Percentiles rank a stretch among this genome's conserved stretches.
Evolutionary conservation across 2,797 vertebrate genomes (phyloP).

Genomic region (Phyllotis vaccarum): DNA sequence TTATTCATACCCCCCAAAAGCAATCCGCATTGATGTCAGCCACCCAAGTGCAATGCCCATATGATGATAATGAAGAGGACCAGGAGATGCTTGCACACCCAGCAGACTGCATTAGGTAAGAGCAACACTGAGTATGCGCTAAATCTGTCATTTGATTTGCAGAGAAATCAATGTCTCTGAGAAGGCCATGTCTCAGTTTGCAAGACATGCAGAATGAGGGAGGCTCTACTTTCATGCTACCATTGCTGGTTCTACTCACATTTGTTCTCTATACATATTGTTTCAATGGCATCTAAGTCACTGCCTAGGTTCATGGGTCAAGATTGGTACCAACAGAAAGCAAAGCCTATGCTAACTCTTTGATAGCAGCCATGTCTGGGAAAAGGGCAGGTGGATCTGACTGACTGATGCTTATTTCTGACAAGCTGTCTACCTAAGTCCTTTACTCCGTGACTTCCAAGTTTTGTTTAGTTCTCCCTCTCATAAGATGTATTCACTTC

Average conservation of each 20-base stretch:
- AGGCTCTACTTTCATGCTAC: rapidly evolving
- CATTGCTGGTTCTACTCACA: background rate
- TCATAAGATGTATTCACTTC: background rate
- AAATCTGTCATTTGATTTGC: background rate
- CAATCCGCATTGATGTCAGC: background rate
- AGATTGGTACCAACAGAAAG: background rate
- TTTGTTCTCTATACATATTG: background rate
- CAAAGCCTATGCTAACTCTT: background rate
- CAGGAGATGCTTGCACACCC: too few relatives aligned
- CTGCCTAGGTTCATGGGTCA: background rate
- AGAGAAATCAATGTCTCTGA: background rate
- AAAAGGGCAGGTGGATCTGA: background rate
- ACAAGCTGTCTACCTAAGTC: background rate
- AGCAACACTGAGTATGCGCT: background rate
- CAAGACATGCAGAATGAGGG: background rate
- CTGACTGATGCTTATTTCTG: background rate
- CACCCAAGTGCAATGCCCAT: background rate
- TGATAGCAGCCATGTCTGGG: background rate
- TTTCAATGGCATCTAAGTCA: background rate
- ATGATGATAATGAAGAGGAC: background rate
- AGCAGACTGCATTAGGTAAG: background rate
- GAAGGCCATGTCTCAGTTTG: background rate
- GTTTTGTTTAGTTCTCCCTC: background rate
- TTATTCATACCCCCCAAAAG: background rate
- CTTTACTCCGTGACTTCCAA: background rate